These are phyloP conservation scores for Drosophila arawakana DNA, from an alignment of 1,140 invertebrate genomes.

Conservation along the genomic window DNA sequence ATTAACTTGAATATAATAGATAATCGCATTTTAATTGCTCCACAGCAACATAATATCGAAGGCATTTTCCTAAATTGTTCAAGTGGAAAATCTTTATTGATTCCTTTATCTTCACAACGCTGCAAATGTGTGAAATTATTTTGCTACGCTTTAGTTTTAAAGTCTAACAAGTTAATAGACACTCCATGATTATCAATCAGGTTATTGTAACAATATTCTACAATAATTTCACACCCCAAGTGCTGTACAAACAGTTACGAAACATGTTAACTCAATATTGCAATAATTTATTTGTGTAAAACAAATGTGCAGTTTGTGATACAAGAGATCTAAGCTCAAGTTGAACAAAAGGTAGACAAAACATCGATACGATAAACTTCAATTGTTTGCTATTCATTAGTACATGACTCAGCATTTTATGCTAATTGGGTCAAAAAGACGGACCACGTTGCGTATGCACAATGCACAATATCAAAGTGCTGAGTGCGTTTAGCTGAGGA, in stretches of 20 bases:
- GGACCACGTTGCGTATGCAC: slow-evolving; percentile 16
- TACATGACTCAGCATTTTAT: slow-evolving; percentile 6
- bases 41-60: neutral
- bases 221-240: too few relatives aligned
- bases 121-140: too few relatives aligned
- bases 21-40: neutral
- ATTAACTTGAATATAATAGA: neutral
- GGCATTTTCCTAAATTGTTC: too few relatives aligned
- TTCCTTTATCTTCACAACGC: too few relatives aligned
- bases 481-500: slow-evolving; percentile 12
- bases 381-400: slow-evolving; percentile 14
- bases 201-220: too few relatives aligned
- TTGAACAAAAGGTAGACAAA: neutral
- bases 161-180: too few relatives aligned
- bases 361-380: neutral
- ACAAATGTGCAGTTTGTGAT: neutral
- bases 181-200: too few relatives aligned
- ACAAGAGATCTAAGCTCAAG: neutral
- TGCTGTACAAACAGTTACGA: neutral
- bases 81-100: too few relatives aligned
- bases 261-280: neutral
- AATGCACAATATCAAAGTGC: slow-evolving; percentile 3
- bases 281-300: too few relatives aligned
- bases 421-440: slow-evolving; percentile 8
- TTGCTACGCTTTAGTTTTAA: too few relatives aligned